These are phyloP conservation scores for Gambelia wislizenii DNA, from an alignment of 2,797 vertebrate species.

Conservation along the genomic window DNA sequence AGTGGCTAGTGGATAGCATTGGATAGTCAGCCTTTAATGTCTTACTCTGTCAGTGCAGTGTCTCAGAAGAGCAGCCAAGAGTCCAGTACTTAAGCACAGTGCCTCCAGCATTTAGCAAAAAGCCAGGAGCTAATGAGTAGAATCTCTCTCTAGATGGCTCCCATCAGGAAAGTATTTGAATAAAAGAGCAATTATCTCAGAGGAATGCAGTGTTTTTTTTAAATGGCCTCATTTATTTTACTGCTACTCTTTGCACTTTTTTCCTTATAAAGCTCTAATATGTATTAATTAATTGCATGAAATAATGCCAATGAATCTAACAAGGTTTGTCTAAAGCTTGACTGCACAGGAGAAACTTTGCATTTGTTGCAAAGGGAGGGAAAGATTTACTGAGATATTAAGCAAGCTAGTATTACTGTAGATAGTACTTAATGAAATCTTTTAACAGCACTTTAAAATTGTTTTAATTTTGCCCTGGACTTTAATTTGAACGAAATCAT, in stretches of 20 bases:
- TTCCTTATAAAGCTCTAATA: conserved; percentile 65
- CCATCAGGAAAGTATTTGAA: conserved; percentile 47
- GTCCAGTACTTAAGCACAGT: conserved; percentile 8
- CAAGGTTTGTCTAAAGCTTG: conserved; percentile 74
- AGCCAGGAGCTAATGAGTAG: conserved; percentile 46
- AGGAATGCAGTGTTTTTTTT: conserved; percentile 48
- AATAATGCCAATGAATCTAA: conserved; percentile 78
- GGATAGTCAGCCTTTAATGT: neutral
- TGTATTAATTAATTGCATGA: conserved; percentile 77
- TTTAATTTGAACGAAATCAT: conserved; percentile 76
- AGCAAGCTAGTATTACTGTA: conserved; percentile 75
- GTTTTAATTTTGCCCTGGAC: conserved; percentile 71
- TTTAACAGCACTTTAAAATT: conserved; percentile 70
- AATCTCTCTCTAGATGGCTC: conserved; percentile 36
- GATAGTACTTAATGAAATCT: conserved; percentile 73
- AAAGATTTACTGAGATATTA: conserved; percentile 65
- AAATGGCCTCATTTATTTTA: conserved; percentile 72
- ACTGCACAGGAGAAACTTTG: conserved; percentile 69
- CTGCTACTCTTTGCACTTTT: conserved; percentile 58
- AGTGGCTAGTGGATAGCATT: neutral
- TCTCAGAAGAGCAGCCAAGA: neutral
- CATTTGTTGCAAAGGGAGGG: conserved; percentile 64
- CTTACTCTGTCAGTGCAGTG: conserved; percentile 5
- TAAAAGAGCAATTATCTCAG: conserved; percentile 63
- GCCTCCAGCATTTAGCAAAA: conserved; percentile 35